phyloP scores from a whole-genome alignment of 1,140 invertebrate species.

The Hydropsyche tenuis region DNA sequence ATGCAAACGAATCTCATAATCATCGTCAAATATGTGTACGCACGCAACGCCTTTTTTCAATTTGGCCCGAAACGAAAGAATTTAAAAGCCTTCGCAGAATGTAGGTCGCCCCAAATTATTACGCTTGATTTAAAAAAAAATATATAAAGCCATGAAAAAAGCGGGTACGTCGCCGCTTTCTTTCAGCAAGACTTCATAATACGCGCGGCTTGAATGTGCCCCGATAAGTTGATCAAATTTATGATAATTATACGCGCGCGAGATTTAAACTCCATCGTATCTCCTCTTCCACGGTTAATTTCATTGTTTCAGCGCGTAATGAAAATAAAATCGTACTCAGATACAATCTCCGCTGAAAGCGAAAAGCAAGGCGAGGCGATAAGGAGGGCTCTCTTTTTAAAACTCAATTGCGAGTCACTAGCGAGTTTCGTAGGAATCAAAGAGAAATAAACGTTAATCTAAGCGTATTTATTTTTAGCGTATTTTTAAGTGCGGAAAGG shows the following conservation, averaged over 20 bases:
- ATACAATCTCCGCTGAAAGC: too few species aligned
- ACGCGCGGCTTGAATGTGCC: not conserved
- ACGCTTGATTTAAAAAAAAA: too few species aligned
- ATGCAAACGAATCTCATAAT: too few species aligned
- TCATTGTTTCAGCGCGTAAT: constrained; percentile 19
- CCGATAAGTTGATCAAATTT: constrained; percentile 19
- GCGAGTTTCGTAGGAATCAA: not conserved
- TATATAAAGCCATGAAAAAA: too few species aligned
- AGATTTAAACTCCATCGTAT: constrained; percentile 25
- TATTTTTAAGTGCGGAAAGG: not conserved
- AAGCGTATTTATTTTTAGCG: not conserved
- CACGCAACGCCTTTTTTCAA: too few species aligned
- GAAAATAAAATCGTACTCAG: not conserved
- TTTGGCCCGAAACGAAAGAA: too few species aligned
- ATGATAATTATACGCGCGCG: constrained; percentile 21
- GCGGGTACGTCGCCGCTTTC: not conserved
- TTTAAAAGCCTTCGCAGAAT: too few species aligned
- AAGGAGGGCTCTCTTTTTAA: not conserved
- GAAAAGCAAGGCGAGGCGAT: not conserved
- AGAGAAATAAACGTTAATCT: not conserved
- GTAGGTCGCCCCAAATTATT: too few species aligned
- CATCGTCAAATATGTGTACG: too few species aligned
- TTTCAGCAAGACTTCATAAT: not conserved
- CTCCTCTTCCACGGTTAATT: constrained; percentile 16
- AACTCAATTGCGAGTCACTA: not conserved